Conservation (phyloP, 2,113 vertebrate species). For the Oncorhynchus keta region DNA sequence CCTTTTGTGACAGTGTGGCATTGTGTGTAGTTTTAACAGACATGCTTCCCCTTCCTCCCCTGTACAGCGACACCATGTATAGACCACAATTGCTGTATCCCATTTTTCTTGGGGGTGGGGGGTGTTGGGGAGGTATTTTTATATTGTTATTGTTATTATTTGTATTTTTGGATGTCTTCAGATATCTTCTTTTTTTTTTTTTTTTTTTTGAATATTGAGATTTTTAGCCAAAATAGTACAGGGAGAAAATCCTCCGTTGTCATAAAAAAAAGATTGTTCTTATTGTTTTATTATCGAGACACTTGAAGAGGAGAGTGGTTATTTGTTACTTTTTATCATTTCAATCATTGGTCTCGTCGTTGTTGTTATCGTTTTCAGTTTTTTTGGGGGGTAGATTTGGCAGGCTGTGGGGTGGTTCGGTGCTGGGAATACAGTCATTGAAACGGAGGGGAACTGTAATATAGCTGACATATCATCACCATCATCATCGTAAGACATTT, state of each 20-base stretch:
- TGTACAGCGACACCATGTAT: conserved; percentile 78
- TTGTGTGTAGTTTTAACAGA: conserved; percentile 72
- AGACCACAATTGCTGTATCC: conserved; percentile 70
- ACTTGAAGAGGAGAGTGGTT: conserved; percentile 74
- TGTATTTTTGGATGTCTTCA: conserved; percentile 68
- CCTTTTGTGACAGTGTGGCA: conserved; percentile 37
- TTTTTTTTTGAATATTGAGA: conserved; percentile 48
- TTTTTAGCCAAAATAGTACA: conserved; percentile 66
- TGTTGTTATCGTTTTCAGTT: conserved; percentile 59
- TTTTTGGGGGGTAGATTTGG: conserved; percentile 38
- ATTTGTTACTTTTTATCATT: conserved; percentile 70
- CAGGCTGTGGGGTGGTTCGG: conserved; percentile 43
- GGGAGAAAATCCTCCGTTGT: conserved; percentile 43
- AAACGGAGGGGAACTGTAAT: conserved; percentile 53
- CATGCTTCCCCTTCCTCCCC: conserved; percentile 61
- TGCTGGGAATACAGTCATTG: conserved; percentile 28
- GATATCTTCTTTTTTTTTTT: conserved; percentile 19
- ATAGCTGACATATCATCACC: conserved; percentile 69
- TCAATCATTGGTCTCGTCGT: conserved; percentile 54
- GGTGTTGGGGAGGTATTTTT: conserved; percentile 52
- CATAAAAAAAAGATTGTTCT: conserved; percentile 62
- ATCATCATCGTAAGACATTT: conserved; percentile 31
- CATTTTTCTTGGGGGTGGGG: conserved; percentile 47
- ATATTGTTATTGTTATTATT: conserved; percentile 66
- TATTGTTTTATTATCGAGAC: conserved; percentile 68